Evolutionary conservation across 2,888 invertebrate species (phyloP).

Genomic region (Laspeyria flexula): DNA sequence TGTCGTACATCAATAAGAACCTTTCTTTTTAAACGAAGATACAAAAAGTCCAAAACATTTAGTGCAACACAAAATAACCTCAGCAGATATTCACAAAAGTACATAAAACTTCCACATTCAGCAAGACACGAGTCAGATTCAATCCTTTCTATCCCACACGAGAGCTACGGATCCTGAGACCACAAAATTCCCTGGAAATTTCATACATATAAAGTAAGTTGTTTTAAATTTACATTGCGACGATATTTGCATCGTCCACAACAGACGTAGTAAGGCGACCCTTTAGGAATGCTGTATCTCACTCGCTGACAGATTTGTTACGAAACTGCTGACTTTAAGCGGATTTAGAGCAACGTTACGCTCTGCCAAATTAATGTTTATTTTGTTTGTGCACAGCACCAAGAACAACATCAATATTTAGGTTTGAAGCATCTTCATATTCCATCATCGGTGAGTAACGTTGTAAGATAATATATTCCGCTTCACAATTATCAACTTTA

Average conservation of each 20-base stretch:
- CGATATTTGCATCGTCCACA: constrained; percentile 8
- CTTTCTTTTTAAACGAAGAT: too few species aligned
- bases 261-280: constrained; percentile 29
- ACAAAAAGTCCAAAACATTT: too few species aligned
- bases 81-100: background rate
- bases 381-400: background rate
- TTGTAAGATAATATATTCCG: too few species aligned
- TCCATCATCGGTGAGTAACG: too few species aligned
- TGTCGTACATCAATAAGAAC: too few species aligned
- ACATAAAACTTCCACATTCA: background rate
- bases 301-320: constrained; percentile 33
- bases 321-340: constrained; percentile 19
- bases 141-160: background rate
- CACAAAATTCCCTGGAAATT: constrained; percentile 2
- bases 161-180: background rate
- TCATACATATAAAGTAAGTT: constrained; percentile 10
- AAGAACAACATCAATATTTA: background rate
- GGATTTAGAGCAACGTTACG: constrained; percentile 28
- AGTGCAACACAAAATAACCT: background rate
- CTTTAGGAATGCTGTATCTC: constrained; percentile 28
- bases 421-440: background rate
- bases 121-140: background rate
- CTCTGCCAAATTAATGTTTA: constrained; percentile 13
- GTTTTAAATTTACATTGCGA: constrained; percentile 4
- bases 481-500: too few species aligned